Evolutionary conservation across 2,797 vertebrate species (phyloP), one percentile per base, ranked within the genome.

Genomic region (Brachyalestes nurse): DNA sequence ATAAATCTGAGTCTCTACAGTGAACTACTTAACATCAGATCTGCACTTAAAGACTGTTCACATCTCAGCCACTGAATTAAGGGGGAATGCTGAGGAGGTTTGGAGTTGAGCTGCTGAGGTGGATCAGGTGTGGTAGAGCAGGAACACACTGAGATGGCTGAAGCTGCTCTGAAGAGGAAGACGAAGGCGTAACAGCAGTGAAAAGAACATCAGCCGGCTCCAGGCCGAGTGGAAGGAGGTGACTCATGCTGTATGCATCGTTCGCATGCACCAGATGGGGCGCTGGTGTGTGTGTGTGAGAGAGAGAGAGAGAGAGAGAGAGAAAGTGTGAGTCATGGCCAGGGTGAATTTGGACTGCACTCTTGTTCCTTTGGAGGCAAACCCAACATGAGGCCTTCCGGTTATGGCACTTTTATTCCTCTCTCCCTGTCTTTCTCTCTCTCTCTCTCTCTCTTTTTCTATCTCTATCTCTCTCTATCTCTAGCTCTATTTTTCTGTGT

Each of bases 211-310:
- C 45, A 28, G n/a, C 0, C 57, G 60, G 62, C 64, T 64, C 42
- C 9, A 7, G n/a, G 19, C 14, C 8, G 47, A 51, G 34, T 16
- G 72, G 71, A 65, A 78, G 76, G 53, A 55, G 75, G 72, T 80
- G 73, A 80, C 51, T 81, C 82, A 75, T 67, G 23, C 34, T 60
- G 40, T 28, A 42, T 23, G 38, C 78, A 69, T 70, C 81, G 80
- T 74, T 65, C 14, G 65, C 65, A 55, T 45, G 53, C 28, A 66
- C 81, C 78, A 67, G 75, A 83, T 81, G 75, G 81, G 58, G 49
- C 55, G 40, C 47, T 53, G 62, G 45, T 71, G 57, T 49, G 23
- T 62, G 64, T 57, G 69, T 57, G 49, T 70, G 64, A 10, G 64
- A 10, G 64, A 28, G 34, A 34, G 34, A 34, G 34, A 34, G 34